These are phyloP conservation scores for Glyptemys insculpta DNA, from an alignment of 2,797 vertebrate genomes.

Conservation along the genomic window DNA sequence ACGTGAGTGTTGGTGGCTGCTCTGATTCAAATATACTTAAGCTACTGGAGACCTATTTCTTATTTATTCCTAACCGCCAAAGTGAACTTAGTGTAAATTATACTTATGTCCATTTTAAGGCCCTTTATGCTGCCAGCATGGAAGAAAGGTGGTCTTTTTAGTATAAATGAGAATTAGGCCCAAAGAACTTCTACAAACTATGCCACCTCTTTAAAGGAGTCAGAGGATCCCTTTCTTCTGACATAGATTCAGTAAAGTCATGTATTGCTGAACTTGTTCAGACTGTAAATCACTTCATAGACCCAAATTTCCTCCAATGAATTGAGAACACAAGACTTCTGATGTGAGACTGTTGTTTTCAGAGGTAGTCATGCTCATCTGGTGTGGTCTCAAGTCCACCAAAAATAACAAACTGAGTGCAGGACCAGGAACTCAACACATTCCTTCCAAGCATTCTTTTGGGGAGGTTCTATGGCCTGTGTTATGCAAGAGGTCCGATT, in stretches of 20 bases:
- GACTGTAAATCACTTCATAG: neutral
- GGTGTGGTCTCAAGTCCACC: neutral
- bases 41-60: no score
- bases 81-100: no score
- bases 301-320: no score
- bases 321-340: fast-evolving
- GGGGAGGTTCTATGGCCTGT: no score
- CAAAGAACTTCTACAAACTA: neutral
- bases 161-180: neutral
- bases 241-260: fast-evolving
- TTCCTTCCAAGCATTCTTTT: neutral
- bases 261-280: neutral
- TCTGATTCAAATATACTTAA: no score
- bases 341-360: neutral
- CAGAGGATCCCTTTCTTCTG: neutral
- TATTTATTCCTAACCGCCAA: no score
- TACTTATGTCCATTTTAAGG: no score
- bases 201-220: fast-evolving
- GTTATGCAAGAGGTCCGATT: no score
- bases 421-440: fast-evolving
- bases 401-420: neutral
- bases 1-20: no score
- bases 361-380: neutral
- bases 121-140: no score
- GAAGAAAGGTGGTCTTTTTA: neutral